Evolutionary conservation across 2,113 vertebrate species (phyloP), one percentile per base, ranked within the genome.

Genomic region (Cepphus grylle): DNA sequence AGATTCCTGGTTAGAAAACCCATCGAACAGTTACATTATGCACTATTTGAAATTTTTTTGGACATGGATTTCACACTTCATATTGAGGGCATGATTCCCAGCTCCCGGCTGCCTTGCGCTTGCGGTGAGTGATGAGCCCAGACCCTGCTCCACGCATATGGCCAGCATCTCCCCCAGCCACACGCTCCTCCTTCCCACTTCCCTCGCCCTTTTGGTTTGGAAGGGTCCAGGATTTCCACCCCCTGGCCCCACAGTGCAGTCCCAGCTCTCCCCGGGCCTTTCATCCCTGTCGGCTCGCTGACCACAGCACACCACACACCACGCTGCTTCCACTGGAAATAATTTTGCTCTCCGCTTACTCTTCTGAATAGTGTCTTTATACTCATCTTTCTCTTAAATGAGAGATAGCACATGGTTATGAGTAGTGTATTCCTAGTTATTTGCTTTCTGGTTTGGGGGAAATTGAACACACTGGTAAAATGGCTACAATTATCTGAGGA

Each of bases 81-180:
- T 5, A 15, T 78, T 52, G 65, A 53, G 65, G 83, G 61, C 61
- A 49, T 86, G 63, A 21, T 73, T 86, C 69, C 61, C 0, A 1
- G 2, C 56, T 55, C 36, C 45, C 4, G 15, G 8, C 59, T 27
- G 67, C 66, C 22, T 70, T 1, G 3, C 1, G 3, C 55, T 9
- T 20, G 34, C 11, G 0, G 11, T 25, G 21, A 71, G 59, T 2
- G 21, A 2, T 7, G 40, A 80, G 43, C 26, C 26, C 5, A 0
- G 23, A 20, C 20, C 42, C 42, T 3, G 6, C 62, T 45, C 52
- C 30, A 7, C 0, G 0, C 19, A 6, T 26, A 9, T 0, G 2
- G 23, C 5, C 50, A 36, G 69, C 3, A 2, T 13, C 40, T 29
- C 34, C 38, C 22, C 22, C 38, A 26, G 40, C 67, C 63, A 6